Base-by-base conservation (phyloP, 2,888 invertebrate genomes). In the Himalopsyche anomala region DNA sequence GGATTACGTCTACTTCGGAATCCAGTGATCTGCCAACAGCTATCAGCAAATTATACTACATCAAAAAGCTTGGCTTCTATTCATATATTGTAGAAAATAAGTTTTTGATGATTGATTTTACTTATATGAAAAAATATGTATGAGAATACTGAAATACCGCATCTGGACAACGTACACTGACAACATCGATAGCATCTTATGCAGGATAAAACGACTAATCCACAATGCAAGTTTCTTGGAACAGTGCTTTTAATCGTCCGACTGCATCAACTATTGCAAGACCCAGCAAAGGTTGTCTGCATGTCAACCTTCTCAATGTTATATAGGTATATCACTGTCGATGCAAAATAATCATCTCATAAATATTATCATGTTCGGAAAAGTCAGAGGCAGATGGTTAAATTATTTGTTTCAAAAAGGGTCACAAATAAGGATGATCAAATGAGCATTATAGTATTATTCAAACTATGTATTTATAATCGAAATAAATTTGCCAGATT, bases 1-100 rank as follows among this genome's bases (percentile, higher is more conserved):
- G 0, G 93, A 93, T 85, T 95, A 93, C 88, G 93, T 95, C 0
- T 93, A 94, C 87, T 95, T 94, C 87, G 95, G 94, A 0, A 90
- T 91, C 90, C 89, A 92, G 91, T 87, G 81, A 86, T 55, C 54
- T n/a, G 62, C 82, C 42, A 12, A 54, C 38, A 12, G 17, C 54
- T 54, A n/a, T 5, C 12, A 11, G 28, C 74, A 62, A 62, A 19
- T 28, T 62, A 51, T 51, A 51, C 9, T 45, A 19, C 28, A 62
- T 62, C 62, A 62, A 62, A 62, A 62, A 51, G 28, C 62, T 62
- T 62, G 62, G 19, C 62, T 62, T 62, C 19, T 62, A 62, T 62
- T 62, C 62, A 62, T 62, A 19, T 19, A 6, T 19, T 62, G 19
- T 62, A 62, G 62, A 62, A 62, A 8, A 19, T 62, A 62, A 62